A percentile compares a stretch with the other conserved stretches of the same genome.
Evolutionary conservation across 1,140 invertebrate genomes (phyloP).

Genomic region (Atta cephalotes): DNA sequence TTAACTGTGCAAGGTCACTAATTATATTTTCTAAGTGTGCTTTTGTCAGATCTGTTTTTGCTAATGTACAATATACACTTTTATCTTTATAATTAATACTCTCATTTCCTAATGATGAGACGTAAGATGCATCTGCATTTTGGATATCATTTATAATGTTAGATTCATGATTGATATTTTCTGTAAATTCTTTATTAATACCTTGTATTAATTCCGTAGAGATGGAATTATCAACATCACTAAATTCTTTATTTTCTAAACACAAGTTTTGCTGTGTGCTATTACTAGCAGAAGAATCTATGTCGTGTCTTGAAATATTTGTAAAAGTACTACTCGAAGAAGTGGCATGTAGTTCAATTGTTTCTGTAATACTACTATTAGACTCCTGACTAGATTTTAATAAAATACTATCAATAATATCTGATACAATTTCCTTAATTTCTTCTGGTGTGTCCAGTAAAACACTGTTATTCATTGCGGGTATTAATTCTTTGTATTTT

Average conservation of each 20-base stretch:
- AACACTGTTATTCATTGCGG: neutral
- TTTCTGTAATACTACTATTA: constrained; percentile 19
- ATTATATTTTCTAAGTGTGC: neutral
- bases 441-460: neutral
- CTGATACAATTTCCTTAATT: neutral
- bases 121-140: neutral
- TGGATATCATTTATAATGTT: neutral
- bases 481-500: neutral
- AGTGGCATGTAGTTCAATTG: neutral
- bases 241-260: constrained; percentile 5
- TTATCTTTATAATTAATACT: constrained; percentile 9
- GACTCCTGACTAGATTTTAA: constrained; percentile 14
- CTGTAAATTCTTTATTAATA: neutral
- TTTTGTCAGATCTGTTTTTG: neutral
- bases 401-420: constrained; percentile 14
- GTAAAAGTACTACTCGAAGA: neutral
- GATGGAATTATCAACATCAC: neutral
- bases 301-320: neutral
- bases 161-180: constrained; percentile 29
- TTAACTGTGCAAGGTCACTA: neutral
- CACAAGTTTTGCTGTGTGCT: constrained; percentile 10
- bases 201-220: neutral
- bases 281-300: constrained; percentile 9
- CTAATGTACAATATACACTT: neutral
- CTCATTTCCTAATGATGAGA: neutral